Conservation (phyloP, 2,113 vertebrate species). For the Perca fluviatilis region DNA sequence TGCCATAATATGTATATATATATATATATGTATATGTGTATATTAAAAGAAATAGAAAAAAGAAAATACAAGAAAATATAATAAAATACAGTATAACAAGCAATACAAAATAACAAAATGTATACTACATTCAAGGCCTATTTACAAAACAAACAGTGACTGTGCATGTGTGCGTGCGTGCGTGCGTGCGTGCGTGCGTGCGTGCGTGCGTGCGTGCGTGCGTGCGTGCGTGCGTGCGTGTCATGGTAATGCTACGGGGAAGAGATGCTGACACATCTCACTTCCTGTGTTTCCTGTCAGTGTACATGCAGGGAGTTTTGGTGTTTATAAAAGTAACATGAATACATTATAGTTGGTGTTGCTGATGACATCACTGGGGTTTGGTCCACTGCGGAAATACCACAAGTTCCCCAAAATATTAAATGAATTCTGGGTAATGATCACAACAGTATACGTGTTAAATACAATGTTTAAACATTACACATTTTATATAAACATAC, state of each 20-base stretch:
- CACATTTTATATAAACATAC: not conserved
- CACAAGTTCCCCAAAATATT: slow-evolving; percentile 20
- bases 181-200: too few relatives aligned
- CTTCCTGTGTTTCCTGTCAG: slow-evolving; percentile 56
- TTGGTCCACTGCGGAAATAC: not conserved
- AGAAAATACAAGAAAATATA: too few relatives aligned
- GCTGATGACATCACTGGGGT: not conserved
- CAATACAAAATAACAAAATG: too few relatives aligned
- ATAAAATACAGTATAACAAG: too few relatives aligned
- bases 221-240: not conserved
- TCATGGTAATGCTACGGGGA: not conserved
- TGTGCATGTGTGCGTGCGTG: not conserved
- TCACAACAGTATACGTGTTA: not conserved
- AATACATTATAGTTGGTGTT: not conserved
- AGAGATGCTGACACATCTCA: slow-evolving; percentile 5
- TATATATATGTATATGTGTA: too few relatives aligned
- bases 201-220: not conserved
- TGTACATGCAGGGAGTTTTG: not conserved
- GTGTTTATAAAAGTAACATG: not conserved
- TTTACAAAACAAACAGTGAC: too few relatives aligned
- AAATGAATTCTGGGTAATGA: not conserved
- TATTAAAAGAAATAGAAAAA: too few relatives aligned
- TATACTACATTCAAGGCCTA: too few relatives aligned
- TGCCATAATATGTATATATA: too few relatives aligned
- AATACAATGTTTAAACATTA: not conserved